Percentiles rank a stretch among this genome's conserved stretches.
Evolutionary conservation across 2,888 invertebrate species (phyloP).

Genomic region (Stegana nigrithorax): DNA sequence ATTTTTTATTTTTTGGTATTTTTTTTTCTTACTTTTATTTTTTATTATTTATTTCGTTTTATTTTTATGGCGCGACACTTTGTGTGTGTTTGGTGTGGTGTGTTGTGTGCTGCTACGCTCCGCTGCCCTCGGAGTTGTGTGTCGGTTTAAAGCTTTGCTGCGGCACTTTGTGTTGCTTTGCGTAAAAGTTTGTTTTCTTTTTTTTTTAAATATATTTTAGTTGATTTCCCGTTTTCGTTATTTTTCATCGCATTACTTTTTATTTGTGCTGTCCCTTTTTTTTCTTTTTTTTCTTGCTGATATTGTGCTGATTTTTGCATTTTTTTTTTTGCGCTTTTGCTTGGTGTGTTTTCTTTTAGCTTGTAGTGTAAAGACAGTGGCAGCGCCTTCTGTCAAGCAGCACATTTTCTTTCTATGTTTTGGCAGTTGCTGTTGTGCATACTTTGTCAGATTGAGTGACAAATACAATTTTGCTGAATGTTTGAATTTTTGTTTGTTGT

Average conservation of each 20-base stretch:
- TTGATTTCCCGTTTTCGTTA: conserved; percentile 10
- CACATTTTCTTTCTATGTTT: conserved; percentile 23
- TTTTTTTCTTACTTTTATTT: background rate
- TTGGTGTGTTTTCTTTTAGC: background rate
- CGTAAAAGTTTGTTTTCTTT: conserved; percentile 47
- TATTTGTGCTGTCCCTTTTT: conserved; percentile 29
- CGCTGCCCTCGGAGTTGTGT: conserved; percentile 5
- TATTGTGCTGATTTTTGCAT: conserved; percentile 43
- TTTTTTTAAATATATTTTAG: conserved; percentile 10
- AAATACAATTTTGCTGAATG: conserved; percentile 33
- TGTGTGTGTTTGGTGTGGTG: background rate
- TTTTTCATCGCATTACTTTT: conserved; percentile 29
- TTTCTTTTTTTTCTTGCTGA: conserved; percentile 25
- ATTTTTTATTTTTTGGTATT: background rate
- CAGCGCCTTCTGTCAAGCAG: too few species aligned
- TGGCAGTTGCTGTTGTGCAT: background rate
- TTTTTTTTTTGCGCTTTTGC: conserved; percentile 26
- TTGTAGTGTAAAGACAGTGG: too few species aligned
- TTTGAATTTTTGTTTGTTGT: background rate
- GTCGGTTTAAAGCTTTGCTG: conserved; percentile 23
- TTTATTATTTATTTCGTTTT: background rate
- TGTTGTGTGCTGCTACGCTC: background rate
- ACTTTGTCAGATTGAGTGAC: conserved; percentile 31
- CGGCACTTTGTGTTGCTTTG: conserved; percentile 45
- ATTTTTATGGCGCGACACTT: background rate